These are phyloP conservation scores for Emydocephalus ijimae DNA, from an alignment of 2,113 vertebrate genomes.

Conservation along the genomic window DNA sequence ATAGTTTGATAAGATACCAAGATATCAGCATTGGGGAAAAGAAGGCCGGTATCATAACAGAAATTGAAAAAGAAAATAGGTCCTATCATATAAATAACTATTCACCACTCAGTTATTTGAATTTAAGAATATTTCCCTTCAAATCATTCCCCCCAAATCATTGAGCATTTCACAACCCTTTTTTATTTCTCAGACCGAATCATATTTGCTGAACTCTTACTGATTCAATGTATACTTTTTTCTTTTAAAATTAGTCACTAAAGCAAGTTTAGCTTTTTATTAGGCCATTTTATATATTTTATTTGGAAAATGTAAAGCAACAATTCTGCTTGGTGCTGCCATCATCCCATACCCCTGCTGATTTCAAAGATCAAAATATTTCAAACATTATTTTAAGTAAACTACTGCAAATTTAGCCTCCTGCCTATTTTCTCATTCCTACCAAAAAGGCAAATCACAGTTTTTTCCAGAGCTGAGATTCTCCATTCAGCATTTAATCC, in stretches of 20 bases:
- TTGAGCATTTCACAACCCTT: not conserved
- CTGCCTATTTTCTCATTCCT: not conserved
- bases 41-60: not conserved
- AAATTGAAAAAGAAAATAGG: not conserved
- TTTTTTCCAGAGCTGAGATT: not conserved
- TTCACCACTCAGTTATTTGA: not conserved
- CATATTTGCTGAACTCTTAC: not conserved
- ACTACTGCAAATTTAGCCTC: not conserved
- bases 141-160: not conserved
- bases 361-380: not conserved
- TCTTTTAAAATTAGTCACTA: not conserved
- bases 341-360: not conserved
- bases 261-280: not conserved
- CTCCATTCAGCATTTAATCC: not conserved
- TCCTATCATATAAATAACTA: not conserved
- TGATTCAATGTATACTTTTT: not conserved
- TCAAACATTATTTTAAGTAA: not conserved
- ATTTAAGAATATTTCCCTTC: not conserved
- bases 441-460: not conserved
- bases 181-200: not conserved
- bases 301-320: not conserved
- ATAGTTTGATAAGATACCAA: not conserved
- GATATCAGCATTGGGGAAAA: not conserved
- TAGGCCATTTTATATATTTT: not conserved
- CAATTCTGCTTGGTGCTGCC: not conserved